phyloP scores from a whole-genome alignment of 2,797 vertebrate species.

The Clarias pachynema region DNA sequence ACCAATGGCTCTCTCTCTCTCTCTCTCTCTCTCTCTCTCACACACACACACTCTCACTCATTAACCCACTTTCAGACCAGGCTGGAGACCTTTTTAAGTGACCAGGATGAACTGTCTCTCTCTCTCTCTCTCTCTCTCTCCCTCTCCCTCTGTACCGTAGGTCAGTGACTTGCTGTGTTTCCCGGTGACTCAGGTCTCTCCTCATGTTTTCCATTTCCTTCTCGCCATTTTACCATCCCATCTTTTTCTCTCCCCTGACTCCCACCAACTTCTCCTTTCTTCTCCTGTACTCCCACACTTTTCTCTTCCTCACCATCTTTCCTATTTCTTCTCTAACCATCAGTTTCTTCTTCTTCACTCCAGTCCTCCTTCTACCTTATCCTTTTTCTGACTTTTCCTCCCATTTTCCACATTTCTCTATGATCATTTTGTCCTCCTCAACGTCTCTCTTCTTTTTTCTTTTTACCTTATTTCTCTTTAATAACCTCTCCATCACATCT shows the following conservation, averaged over 20 bases:
- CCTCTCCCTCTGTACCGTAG: not conserved
- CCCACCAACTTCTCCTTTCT: not conserved
- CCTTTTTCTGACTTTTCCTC: not conserved
- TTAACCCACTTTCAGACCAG: not conserved
- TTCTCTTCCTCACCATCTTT: not conserved
- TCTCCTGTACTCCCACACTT: not conserved
- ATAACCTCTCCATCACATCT: not conserved
- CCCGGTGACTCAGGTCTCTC: not conserved
- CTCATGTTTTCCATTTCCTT: not conserved
- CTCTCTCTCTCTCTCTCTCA: not conserved
- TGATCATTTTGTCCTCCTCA: not conserved
- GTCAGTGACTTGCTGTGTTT: not conserved
- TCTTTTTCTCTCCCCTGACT: not conserved
- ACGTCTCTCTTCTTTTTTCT: not conserved
- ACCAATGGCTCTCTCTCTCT: not conserved
- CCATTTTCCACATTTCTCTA: not conserved
- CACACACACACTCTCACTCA: conserved; percentile 13
- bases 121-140: not conserved
- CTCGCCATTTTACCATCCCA: not conserved
- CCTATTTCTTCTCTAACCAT: not conserved
- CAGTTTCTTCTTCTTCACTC: not conserved
- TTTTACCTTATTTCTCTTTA: not conserved
- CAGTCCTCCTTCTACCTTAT: not conserved
- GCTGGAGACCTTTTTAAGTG: not conserved
- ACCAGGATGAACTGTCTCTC: not conserved